A percentile compares a stretch with the other conserved stretches of the same genome.
phyloP scores from a whole-genome alignment of 2,888 invertebrate genomes.

The Archaeoteleia sp. region DNA sequence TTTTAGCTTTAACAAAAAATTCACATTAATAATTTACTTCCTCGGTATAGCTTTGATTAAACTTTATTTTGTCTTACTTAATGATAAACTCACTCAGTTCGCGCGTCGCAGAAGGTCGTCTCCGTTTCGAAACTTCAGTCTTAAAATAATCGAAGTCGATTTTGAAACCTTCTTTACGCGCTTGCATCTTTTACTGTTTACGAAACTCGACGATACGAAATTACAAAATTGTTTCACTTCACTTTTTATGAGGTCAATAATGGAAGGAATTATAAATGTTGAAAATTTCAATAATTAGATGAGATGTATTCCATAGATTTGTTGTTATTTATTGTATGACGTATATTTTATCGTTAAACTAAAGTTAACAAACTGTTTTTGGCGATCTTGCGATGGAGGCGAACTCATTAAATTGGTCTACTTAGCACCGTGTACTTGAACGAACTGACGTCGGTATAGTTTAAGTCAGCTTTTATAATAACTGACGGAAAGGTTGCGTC shows the following conservation, averaged over 20 bases:
- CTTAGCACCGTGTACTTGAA: conserved; percentile 44
- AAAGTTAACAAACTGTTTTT: too few species aligned
- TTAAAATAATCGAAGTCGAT: conserved; percentile 76
- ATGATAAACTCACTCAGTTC: conserved; percentile 76
- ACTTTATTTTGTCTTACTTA: not conserved
- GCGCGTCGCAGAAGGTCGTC: conserved; percentile 76
- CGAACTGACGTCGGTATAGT: conserved; percentile 60
- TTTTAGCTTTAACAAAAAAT: conserved; percentile 74
- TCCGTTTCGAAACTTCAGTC: conserved; percentile 74
- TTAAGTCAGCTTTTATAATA: conserved; percentile 67
- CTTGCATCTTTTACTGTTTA: conserved; percentile 10
- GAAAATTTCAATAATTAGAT: not conserved
- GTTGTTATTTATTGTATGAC: too few species aligned
- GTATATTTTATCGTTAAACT: too few species aligned
- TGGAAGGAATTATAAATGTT: not conserved
- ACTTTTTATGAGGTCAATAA: conserved; percentile 6
- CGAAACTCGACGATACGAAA: not conserved
- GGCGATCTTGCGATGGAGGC: too few species aligned
- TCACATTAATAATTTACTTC: not conserved
- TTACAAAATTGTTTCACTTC: conserved; percentile 16
- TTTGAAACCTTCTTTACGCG: conserved; percentile 51
- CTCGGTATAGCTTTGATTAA: too few species aligned
- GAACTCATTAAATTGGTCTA: conserved; percentile 21
- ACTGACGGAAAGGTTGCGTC: conserved; percentile 68
- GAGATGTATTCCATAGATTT: too few species aligned